Conservation (phyloP, 2,888 invertebrate species). For the Sepiola atlantica region DNA sequence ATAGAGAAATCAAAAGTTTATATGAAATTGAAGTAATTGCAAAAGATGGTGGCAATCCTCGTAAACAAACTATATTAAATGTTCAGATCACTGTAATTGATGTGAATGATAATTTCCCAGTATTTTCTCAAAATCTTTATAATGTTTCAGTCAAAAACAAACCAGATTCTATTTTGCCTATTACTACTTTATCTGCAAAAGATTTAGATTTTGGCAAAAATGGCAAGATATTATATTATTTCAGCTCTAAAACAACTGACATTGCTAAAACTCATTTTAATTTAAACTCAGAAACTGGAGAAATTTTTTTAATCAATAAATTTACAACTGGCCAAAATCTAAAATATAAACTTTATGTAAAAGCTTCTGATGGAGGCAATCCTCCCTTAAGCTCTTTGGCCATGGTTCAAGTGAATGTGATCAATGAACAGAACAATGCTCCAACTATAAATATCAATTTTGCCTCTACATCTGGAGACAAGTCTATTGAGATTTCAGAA, state of each 20-base stretch:
- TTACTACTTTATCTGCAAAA: constrained; percentile 22
- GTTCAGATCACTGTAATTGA: not conserved
- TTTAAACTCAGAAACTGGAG: not conserved
- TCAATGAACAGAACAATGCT: constrained; percentile 41
- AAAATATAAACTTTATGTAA: not conserved
- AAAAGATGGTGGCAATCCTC: constrained; percentile 14
- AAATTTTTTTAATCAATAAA: not conserved
- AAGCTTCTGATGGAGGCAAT: constrained; percentile 36
- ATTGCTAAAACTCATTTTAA: constrained; percentile 38
- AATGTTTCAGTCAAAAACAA: not conserved
- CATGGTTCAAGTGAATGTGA: not conserved
- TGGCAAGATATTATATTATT: not conserved
- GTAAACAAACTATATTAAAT: not conserved
- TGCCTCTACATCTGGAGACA: constrained; percentile 14
- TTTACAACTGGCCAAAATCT: not conserved
- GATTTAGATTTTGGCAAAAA: constrained; percentile 38
- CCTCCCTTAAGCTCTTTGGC: constrained; percentile 37
- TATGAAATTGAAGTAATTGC: not conserved
- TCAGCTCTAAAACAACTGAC: not conserved
- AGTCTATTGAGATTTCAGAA: not conserved
- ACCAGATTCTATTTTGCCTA: not conserved
- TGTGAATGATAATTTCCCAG: constrained; percentile 35
- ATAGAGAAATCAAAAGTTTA: not conserved
- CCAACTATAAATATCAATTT: constrained; percentile 42
- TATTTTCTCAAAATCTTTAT: constrained; percentile 32